Evolutionary conservation across 2,888 invertebrate genomes (phyloP).

Genomic region (Tipula confusa): DNA sequence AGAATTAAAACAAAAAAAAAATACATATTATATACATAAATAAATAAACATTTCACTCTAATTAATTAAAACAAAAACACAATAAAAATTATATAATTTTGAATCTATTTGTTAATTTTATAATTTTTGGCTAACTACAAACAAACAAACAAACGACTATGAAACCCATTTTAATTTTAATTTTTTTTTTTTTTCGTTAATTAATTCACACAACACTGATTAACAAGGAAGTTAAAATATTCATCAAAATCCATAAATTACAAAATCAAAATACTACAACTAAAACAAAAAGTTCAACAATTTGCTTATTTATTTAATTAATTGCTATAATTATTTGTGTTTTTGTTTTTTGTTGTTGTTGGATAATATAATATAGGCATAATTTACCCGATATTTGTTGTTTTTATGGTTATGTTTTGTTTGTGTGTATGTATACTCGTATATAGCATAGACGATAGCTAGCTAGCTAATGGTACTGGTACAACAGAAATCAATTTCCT

Average conservation of each 20-base stretch:
- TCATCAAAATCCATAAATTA: constrained; percentile 25
- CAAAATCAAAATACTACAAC: not conserved
- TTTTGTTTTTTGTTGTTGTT: not conserved
- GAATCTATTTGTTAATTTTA: constrained; percentile 25
- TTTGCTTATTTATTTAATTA: constrained; percentile 25
- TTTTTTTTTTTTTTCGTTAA: not conserved
- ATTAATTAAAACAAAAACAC: constrained; percentile 25
- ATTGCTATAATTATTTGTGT: constrained; percentile 8
- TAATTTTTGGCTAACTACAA: constrained; percentile 8
- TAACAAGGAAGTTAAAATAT: constrained; percentile 20
- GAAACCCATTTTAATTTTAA: not conserved
- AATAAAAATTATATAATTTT: constrained; percentile 3
- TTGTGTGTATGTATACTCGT: not conserved
- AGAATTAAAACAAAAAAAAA: too few species aligned
- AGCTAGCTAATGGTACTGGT: not conserved
- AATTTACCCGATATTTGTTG: not conserved
- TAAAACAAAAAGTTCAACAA: not conserved
- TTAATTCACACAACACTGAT: constrained; percentile 25
- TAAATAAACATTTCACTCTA: constrained; percentile 20
- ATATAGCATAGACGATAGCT: not conserved
- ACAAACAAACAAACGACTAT: constrained; percentile 7
- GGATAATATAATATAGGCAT: not conserved
- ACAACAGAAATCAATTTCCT: constrained; percentile 3
- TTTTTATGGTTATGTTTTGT: not conserved
- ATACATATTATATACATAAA: not conserved